phyloP scores from a whole-genome alignment of 2,888 invertebrate genomes.

The Chrysolina americana region DNA sequence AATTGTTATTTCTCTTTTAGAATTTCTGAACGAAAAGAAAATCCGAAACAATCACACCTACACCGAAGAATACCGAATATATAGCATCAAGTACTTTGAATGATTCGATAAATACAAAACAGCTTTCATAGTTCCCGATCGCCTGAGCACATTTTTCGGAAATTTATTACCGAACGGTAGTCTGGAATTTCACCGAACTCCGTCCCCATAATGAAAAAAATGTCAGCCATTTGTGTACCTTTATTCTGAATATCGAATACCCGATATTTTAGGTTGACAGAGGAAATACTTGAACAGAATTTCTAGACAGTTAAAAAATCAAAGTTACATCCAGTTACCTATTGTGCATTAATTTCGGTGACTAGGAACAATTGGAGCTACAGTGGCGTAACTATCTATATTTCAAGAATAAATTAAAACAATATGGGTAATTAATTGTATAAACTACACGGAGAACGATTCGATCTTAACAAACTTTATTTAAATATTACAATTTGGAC shows the following conservation, averaged over 20 bases:
- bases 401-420: too few species aligned
- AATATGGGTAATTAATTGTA: too few species aligned
- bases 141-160: slow-evolving; percentile 25
- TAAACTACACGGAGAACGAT: too few species aligned
- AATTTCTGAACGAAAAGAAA: too few species aligned
- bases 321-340: slow-evolving; percentile 28
- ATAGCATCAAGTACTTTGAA: not conserved
- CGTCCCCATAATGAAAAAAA: slow-evolving; percentile 34
- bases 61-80: not conserved
- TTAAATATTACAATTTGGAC: too few species aligned
- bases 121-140: not conserved
- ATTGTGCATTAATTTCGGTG: slow-evolving; percentile 5
- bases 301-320: slow-evolving; percentile 30
- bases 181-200: slow-evolving; percentile 32
- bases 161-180: slow-evolving; percentile 31
- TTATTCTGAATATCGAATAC: slow-evolving; percentile 35
- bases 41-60: too few species aligned
- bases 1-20: too few species aligned
- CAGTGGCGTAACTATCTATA: slow-evolving; percentile 4
- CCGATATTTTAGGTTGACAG: slow-evolving; percentile 21
- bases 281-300: slow-evolving; percentile 29
- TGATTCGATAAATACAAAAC: not conserved
- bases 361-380: not conserved
- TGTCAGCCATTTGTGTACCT: slow-evolving; percentile 25
- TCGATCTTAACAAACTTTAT: too few species aligned